Percentiles rank a stretch among this genome's conserved stretches.
Conservation (phyloP, 2,888 invertebrate species). For the Ypsolopha sequella region DNA sequence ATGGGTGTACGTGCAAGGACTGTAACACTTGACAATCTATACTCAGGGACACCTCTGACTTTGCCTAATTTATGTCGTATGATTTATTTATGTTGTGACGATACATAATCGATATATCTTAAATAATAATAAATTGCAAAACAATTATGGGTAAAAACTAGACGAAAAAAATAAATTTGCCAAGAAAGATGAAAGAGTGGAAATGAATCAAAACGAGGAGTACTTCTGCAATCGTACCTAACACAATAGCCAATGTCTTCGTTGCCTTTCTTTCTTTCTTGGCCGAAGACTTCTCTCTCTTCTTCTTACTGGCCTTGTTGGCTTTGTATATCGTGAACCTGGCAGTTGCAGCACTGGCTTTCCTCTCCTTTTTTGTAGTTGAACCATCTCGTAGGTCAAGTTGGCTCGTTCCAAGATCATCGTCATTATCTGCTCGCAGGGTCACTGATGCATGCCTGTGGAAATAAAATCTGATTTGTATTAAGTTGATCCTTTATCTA, state of each 20-base stretch:
- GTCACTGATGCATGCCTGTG: conserved; percentile 73
- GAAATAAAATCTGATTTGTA: not conserved
- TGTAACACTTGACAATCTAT: no score
- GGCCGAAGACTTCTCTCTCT: conserved; percentile 92
- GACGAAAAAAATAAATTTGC: no score
- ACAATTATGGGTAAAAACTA: no score
- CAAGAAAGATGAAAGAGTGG: no score
- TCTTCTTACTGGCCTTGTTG: conserved; percentile 95
- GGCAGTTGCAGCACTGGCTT: conserved; percentile 75
- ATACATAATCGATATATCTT: no score
- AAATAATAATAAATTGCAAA: no score
- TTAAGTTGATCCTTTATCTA: no score
- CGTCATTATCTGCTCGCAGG: conserved; percentile 51
- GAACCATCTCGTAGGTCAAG: conserved; percentile 54
- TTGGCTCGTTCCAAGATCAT: conserved; percentile 47
- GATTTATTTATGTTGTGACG: no score
- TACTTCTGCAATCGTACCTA: conserved; percentile 77
- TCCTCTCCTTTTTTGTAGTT: conserved; percentile 78
- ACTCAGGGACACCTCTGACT: no score
- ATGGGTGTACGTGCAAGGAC: no score
- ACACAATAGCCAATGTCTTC: conserved; percentile 97
- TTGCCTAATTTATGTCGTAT: no score
- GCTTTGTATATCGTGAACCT: conserved; percentile 94
- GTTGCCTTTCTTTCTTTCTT: conserved; percentile 98
- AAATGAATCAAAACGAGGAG: no score